Base-by-base conservation (phyloP, 2,113 vertebrate species). In the Hucho hucho region DNA sequence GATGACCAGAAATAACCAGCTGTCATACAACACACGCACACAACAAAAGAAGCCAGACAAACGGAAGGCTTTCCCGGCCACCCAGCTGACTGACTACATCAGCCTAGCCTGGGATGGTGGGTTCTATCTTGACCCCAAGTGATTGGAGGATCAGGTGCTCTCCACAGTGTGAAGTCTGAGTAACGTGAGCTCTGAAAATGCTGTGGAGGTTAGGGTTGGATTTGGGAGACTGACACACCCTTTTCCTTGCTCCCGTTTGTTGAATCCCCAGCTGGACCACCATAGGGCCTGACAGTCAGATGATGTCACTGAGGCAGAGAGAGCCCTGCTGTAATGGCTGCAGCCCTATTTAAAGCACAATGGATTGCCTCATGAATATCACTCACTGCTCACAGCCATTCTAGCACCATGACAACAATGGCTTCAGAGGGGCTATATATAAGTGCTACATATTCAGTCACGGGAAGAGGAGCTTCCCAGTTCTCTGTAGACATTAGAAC, bases 221-320 rank as follows among this genome's bases (percentile, higher is more conserved):
- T 14, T 53, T 53, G 14, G 49, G 49, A 53, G 37, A 43, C 7
- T 58, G 75, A 79, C 84, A 83, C 81, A 58, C 85, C 80, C 79
- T 70, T 49, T 73, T 76, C 76, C 76, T 69, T 79, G 69, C 69
- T 66, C 56, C 37, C 56, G 78, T 77, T 70, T 61, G n/a, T 22
- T 3, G 16, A 61, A 9, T 61, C n/a, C 81, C 68, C 29, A 37
- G 58, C 49, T 53, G 46, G 69, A 69, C 70, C 67, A 80, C 73
- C n/a, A 63, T 82, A 84, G 75, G 79, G 59, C 63, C 43, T 53
- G 70, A 28, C 58, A 22, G 58, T n/a, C 58, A 73, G 59, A 90
- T 84, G 83, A 88, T 75, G 78, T 90, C 84, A 88, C 66, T 71
- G 75, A 69, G 69, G 74, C 79, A 81, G 64, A 81, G 76, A 80